Evolutionary conservation across 2,888 invertebrate species (phyloP).

Genomic region (Stictocephala bisonia): DNA sequence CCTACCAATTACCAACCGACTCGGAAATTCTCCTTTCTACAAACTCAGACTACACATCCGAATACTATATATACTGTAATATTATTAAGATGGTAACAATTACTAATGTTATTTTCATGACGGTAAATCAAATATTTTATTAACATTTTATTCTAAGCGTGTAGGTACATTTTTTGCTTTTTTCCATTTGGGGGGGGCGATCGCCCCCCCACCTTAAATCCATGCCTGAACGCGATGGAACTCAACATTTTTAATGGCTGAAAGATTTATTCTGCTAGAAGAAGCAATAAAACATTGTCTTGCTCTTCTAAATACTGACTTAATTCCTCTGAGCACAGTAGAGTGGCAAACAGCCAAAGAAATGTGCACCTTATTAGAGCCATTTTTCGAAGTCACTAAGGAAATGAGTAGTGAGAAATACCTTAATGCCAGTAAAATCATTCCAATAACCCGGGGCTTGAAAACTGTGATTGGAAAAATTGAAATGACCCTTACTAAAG

Average conservation of each 20-base stretch:
- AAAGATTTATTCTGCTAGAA: conserved; percentile 4
- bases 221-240: conserved; percentile 34
- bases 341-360: conserved; percentile 8
- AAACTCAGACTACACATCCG: too few relatives aligned
- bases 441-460: conserved; percentile 31
- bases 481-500: neutral
- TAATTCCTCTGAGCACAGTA: neutral
- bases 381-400: conserved; percentile 43
- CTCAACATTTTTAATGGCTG: neutral
- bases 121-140: too few relatives aligned
- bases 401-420: conserved; percentile 46
- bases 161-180: too few relatives aligned
- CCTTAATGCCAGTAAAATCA: conserved; percentile 37
- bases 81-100: too few relatives aligned
- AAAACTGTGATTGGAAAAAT: neutral
- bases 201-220: too few relatives aligned
- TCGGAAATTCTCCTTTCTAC: too few relatives aligned
- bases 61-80: too few relatives aligned
- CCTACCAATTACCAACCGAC: too few relatives aligned
- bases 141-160: too few relatives aligned
- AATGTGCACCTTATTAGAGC: conserved; percentile 34
- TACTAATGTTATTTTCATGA: too few relatives aligned
- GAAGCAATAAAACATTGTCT: conserved; percentile 46
- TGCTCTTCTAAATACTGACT: conserved; percentile 43
- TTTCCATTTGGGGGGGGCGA: too few relatives aligned